phyloP scores from a whole-genome alignment of 2,888 invertebrate genomes.

The Erebia epiphron region DNA sequence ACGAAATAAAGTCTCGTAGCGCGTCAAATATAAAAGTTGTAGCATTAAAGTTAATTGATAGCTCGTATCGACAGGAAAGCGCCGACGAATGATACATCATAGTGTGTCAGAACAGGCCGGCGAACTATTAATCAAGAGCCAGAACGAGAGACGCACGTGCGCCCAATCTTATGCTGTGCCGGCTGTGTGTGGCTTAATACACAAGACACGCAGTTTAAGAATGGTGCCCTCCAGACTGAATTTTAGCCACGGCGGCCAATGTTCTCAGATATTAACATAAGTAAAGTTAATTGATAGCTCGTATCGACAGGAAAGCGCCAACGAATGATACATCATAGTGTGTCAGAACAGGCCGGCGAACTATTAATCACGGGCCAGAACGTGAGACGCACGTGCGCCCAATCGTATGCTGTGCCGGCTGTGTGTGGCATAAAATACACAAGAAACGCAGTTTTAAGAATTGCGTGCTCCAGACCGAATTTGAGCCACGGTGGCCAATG shows the following conservation, averaged over 20 bases:
- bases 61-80: conserved; percentile 72
- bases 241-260: no score
- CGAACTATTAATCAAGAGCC: conserved; percentile 68
- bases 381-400: conserved; percentile 64
- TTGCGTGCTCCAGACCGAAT: no score
- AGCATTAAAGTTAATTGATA: conserved; percentile 69
- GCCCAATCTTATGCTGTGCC: conserved; percentile 48
- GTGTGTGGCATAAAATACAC: no score
- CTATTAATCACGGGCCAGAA: conserved; percentile 69
- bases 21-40: conserved; percentile 24
- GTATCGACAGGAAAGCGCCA: conserved; percentile 73
- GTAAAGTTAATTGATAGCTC: conserved; percentile 72
- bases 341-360: conserved; percentile 68
- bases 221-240: no score
- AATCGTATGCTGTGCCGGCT: conserved; percentile 42
- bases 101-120: conserved; percentile 70
- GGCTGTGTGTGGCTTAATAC: no score
- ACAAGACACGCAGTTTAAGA: no score
- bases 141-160: conserved; percentile 62
- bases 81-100: conserved; percentile 77
- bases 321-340: conserved; percentile 76
- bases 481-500: no score
- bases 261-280: no score
- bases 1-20: neutral
- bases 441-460: no score